These are phyloP conservation scores for Nipponacmea schrenckii DNA, from an alignment of 2,888 invertebrate species.

Conservation along the genomic window DNA sequence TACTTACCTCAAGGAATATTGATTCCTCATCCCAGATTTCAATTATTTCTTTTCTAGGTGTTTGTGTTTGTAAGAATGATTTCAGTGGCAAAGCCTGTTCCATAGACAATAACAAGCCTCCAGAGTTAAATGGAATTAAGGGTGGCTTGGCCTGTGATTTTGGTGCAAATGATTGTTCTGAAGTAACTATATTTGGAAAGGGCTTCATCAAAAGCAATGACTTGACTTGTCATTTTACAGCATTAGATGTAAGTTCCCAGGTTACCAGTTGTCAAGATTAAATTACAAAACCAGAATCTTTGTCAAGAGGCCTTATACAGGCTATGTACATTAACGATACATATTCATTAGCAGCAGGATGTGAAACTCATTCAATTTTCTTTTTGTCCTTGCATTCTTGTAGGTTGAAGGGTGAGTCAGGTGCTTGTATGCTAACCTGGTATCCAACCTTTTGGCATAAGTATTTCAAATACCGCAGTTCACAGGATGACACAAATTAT, in stretches of 20 bases:
- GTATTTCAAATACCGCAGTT: too few relatives aligned
- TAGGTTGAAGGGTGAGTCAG: too few relatives aligned
- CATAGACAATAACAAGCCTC: conserved; percentile 17
- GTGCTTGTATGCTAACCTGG: too few relatives aligned
- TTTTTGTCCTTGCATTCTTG: too few relatives aligned
- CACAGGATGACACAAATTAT: too few relatives aligned
- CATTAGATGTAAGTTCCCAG: conserved; percentile 11
- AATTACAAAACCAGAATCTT: neutral
- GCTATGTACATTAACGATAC: too few relatives aligned
- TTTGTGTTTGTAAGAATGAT: conserved; percentile 26
- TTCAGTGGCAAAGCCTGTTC: conserved; percentile 30
- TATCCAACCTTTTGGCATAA: too few relatives aligned
- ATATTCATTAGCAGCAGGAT: too few relatives aligned
- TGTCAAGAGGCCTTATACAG: too few relatives aligned
- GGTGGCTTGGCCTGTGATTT: conserved; percentile 8
- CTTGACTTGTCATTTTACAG: conserved; percentile 21
- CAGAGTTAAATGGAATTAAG: conserved; percentile 1
- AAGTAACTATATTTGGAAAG: conserved; percentile 17
- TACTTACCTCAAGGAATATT: too few relatives aligned
- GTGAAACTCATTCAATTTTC: too few relatives aligned
- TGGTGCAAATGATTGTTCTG: neutral
- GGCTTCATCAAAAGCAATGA: conserved; percentile 15
- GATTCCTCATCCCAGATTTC: too few relatives aligned
- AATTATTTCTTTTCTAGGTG: conserved; percentile 17
- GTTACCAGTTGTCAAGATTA: neutral